Evolutionary conservation across 2,113 vertebrate genomes (phyloP).

Genomic region (Brachirus orientalis): DNA sequence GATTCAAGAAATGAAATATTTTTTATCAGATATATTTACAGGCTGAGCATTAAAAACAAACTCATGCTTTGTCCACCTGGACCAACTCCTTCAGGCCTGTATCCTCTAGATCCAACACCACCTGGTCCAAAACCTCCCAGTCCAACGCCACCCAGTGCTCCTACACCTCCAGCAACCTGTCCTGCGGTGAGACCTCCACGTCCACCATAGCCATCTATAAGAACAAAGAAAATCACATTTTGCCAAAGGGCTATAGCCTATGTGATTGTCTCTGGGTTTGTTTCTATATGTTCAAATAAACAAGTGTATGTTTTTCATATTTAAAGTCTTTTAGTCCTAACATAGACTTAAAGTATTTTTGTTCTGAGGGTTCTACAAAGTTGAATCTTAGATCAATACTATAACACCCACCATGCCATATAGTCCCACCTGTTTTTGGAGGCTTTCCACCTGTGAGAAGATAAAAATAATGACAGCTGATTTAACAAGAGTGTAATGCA

Average conservation of each 20-base stretch:
- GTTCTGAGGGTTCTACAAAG: too few relatives aligned
- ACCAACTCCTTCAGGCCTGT: constrained; percentile 51
- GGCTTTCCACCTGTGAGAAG: constrained; percentile 59
- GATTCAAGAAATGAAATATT: too few relatives aligned
- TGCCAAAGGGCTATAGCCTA: too few relatives aligned
- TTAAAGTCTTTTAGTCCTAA: neutral
- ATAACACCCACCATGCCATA: neutral
- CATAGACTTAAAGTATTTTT: too few relatives aligned
- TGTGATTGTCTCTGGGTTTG: neutral
- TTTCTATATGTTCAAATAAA: neutral
- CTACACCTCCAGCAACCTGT: constrained; percentile 37
- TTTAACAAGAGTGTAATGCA: constrained; percentile 6
- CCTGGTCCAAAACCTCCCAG: constrained; percentile 52
- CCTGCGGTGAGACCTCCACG: constrained; percentile 48
- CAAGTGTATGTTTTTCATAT: neutral
- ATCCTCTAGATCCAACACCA: constrained; percentile 49
- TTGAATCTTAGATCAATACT: too few relatives aligned
- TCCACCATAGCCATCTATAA: constrained; percentile 46
- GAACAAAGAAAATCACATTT: neutral
- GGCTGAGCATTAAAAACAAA: neutral
- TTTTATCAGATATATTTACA: neutral
- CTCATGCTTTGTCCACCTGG: constrained; percentile 41
- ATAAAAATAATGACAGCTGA: constrained; percentile 17
- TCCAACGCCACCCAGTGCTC: constrained; percentile 34
- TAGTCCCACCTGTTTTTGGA: constrained; percentile 68